Evolutionary conservation across 2,113 vertebrate genomes (phyloP), one percentile per base, ranked within the genome.

Genomic region (Menura novaehollandiae): DNA sequence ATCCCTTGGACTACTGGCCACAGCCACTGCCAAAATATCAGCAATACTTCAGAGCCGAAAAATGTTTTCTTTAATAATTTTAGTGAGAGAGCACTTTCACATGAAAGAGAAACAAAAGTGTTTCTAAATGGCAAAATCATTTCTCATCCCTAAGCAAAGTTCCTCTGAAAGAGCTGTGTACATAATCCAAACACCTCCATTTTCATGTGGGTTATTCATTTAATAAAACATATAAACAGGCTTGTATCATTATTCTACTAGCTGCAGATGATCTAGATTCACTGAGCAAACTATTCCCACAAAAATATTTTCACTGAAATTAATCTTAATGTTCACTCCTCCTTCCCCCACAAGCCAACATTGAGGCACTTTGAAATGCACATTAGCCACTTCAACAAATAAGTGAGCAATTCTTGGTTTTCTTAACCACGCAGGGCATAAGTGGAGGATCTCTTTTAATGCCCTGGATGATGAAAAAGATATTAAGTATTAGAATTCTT

Each of bases 331-430:
- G 44, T 60, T 88, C 73, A 78, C 20, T 78, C 37, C 49, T 88
- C 63, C 75, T 86, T 91, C 32, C 37, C 59, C 52, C 33, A 52
- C 52, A 76, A 76, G 78, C n/a, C 24, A 88, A 79, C 49, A 67
- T 21, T 21, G 17, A 71, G 59, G 51, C 83, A 69, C 88, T 90
- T 75, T 24, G 88, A 91, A 88, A 91, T 5, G 21, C 79, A 52
- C 76, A 77, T 93, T 91, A 93, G 64, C 91, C 60, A 81, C 83
- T 92, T 86, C 72, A 86, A 39, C 35, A 96, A 94, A 69, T 80
- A 94, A 63, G 64, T 60, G 89, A 95, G 96, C 68, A 93, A 87
- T 84, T 87, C 66, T 73, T 93, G 69, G 60, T 92, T 91, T 94
- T 81, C 86, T 75, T 95, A 92, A 94, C 60, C 62, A 68, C 2